Base-by-base conservation (phyloP, 1,140 invertebrate species). In the Daktulosphaira vitifoliae region DNA sequence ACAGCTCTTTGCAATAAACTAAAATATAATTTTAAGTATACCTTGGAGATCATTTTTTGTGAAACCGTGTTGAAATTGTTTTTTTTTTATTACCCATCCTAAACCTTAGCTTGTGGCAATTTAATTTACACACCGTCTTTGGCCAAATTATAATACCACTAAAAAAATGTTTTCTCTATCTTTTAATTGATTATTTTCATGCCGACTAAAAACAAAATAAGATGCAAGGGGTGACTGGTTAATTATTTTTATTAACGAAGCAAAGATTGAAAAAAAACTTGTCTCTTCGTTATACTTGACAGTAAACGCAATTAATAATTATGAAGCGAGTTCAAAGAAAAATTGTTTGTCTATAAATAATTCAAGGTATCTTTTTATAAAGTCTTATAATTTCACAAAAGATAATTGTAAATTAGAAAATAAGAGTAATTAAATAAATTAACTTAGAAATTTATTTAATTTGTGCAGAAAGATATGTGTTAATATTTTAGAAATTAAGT, bases 221-320 rank as follows among this genome's bases (percentile, higher is more conserved):
- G 29, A 25, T 46, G 25, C 42, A 62, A 48, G 44, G 29, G 42
- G 26, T 29, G 18, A 42, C 20, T 11, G 25, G 56, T 46, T 62
- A 62, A 62, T 62, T 62, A 62, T 25, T 62, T 62, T 62, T 62
- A 62, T 62, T 62, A 62, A 62, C 42, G 56, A 62, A 62, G 16
- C 56, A 11, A 59, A 48, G 42, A 13, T 16, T 6, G 26, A 15
- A 46, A 33, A 33, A 29, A 46, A 48, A 18, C 38, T 22, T n/a
- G n/a, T 56, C 26, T 44, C 22, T 23, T n/a, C n/a, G n/a, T n/a
- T n/a, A n/a, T n/a, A n/a, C n/a, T n/a, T n/a, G n/a, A n/a, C n/a
- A n/a, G n/a, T n/a, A n/a, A n/a, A n/a, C n/a, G n/a, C n/a, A n/a
- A n/a, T n/a, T n/a, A n/a, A n/a, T n/a, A n/a, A n/a, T n/a, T n/a